phyloP scores from a whole-genome alignment of 2,113 vertebrate species.

The Cyanoramphus novaezelandiae region DNA sequence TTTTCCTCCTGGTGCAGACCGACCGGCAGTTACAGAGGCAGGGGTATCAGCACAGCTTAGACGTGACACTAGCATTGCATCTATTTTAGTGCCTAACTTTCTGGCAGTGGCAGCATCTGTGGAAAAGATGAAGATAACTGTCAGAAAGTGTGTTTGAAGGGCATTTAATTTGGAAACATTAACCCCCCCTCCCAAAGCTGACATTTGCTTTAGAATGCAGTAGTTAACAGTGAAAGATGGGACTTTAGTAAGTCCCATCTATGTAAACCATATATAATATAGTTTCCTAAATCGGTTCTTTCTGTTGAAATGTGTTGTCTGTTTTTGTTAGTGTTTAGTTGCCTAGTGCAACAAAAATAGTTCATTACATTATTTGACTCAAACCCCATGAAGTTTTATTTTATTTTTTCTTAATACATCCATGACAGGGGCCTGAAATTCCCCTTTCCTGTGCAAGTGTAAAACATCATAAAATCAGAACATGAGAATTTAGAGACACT shows the following conservation, averaged over 20 bases:
- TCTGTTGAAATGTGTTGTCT: neutral
- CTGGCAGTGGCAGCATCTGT: constrained; percentile 45
- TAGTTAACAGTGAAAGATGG: neutral
- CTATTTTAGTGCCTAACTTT: constrained; percentile 25
- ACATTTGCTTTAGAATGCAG: neutral
- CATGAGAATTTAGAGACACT: neutral
- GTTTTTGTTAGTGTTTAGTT: neutral
- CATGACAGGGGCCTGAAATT: neutral
- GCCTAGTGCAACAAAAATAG: neutral
- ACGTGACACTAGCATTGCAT: neutral
- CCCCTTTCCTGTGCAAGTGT: neutral
- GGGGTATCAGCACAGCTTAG: constrained; percentile 13
- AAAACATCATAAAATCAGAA: neutral
- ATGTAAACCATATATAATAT: neutral
- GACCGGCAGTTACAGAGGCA: neutral
- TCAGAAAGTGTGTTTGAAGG: constrained; percentile 35
- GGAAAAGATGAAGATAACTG: constrained; percentile 36
- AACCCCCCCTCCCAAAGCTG: neutral
- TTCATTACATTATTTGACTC: neutral
- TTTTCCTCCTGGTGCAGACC: neutral
- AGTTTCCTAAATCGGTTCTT: neutral
- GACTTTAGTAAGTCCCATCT: neutral
- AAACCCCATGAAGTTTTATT: neutral
- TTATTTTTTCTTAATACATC: neutral
- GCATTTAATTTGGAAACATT: constrained; percentile 30